phyloP scores from a whole-genome alignment of 2,888 invertebrate genomes.

The Exephanes ischioxanthus region DNA sequence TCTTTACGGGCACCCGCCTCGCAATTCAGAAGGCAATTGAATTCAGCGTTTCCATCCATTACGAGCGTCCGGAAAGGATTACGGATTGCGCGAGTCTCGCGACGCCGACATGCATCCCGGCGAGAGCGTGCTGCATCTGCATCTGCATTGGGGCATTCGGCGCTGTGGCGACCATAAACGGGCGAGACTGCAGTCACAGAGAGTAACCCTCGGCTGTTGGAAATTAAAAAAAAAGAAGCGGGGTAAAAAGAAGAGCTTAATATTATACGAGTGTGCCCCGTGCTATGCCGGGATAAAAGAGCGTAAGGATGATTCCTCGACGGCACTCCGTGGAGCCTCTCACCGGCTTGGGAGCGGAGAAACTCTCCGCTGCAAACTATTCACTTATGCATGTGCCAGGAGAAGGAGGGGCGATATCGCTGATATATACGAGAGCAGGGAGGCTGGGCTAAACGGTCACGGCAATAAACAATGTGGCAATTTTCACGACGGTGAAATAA shows the following conservation, averaged over 20 bases:
- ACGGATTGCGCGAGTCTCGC: conserved; percentile 68
- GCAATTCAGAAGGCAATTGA: conserved; percentile 83
- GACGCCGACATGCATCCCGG: conserved; percentile 23
- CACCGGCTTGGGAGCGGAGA: not conserved
- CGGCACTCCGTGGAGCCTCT: not conserved
- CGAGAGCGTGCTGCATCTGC: conserved; percentile 82
- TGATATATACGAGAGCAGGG: conserved; percentile 2
- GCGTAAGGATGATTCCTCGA: not conserved
- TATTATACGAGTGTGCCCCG: conserved; percentile 11
- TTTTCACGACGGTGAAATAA: conserved; percentile 6
- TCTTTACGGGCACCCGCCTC: conserved; percentile 62
- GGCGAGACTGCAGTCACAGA: conserved; percentile 28
- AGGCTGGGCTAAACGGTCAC: conserved; percentile 1
- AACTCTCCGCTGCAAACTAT: not conserved
- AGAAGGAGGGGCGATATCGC: not conserved
- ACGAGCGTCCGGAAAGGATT: conserved; percentile 83
- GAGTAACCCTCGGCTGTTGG: conserved; percentile 33
- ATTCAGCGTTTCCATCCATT: conserved; percentile 83
- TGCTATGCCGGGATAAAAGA: not conserved
- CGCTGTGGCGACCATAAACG: conserved; percentile 31
- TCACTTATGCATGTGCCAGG: conserved; percentile 20
- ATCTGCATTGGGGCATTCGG: conserved; percentile 75
- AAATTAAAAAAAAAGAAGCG: not conserved
- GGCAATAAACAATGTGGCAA: conserved; percentile 10
- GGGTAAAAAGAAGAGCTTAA: conserved; percentile 13